Conservation (phyloP, 2,888 invertebrate genomes). For the Apeira syringaria region DNA sequence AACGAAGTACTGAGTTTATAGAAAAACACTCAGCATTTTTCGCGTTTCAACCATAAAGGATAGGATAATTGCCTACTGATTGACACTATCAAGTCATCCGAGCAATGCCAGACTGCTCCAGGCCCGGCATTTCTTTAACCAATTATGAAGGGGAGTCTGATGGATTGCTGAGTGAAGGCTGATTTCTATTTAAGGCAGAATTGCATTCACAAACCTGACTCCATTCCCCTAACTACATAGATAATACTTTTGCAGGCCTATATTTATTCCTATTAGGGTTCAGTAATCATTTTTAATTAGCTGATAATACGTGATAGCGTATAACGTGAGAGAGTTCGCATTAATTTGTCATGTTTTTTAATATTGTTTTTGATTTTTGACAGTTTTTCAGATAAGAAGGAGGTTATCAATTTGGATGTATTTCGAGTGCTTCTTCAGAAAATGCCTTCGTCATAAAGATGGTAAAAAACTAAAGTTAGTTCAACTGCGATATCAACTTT, state of each 20-base stretch:
- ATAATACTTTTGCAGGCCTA: no score
- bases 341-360: no score
- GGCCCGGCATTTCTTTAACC: conserved; percentile 6
- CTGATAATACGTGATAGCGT: no score
- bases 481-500: no score
- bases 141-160: conserved; percentile 7
- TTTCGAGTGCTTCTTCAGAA: no score
- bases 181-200: conserved; percentile 5
- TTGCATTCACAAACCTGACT: not conserved
- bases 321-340: no score
- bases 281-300: no score
- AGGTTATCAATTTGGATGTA: no score
- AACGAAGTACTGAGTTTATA: not conserved
- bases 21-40: conserved; percentile 7
- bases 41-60: conserved; percentile 4
- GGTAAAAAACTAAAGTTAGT: no score
- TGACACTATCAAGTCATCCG: conserved; percentile 10
- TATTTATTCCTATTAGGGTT: not conserved
- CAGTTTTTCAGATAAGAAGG: no score
- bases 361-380: no score
- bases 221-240: not conserved
- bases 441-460: no score
- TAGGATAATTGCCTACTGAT: conserved; percentile 6
- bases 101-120: conserved; percentile 4
- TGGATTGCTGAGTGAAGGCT: not conserved